These are phyloP conservation scores for Elaphurus davidianus DNA, from an alignment of 2,113 vertebrate species.

Conservation along the genomic window DNA sequence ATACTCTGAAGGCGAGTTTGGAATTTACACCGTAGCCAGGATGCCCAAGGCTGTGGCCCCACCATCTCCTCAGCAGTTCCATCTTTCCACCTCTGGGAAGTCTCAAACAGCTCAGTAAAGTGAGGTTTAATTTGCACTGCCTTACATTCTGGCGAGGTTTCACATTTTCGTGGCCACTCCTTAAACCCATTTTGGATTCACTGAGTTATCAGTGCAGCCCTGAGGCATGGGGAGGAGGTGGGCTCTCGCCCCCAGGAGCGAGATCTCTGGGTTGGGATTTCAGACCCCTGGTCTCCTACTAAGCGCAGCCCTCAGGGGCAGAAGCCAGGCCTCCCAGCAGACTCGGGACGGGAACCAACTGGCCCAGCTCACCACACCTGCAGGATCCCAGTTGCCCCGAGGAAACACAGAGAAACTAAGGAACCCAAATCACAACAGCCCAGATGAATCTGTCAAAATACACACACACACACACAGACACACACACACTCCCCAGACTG, in stretches of 20 bases:
- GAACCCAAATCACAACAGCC: neutral
- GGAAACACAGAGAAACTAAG: neutral
- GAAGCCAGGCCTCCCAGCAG: neutral
- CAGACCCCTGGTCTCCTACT: neutral
- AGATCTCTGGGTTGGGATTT: neutral
- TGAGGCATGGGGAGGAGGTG: rapidly evolving
- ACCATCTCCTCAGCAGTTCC: rapidly evolving
- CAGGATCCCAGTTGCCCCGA: neutral
- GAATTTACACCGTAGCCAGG: neutral
- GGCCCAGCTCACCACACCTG: neutral
- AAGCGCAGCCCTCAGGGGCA: no score
- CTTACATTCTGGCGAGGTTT: neutral
- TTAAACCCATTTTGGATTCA: neutral
- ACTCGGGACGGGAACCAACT: neutral
- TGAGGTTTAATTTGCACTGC: neutral
- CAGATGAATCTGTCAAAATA: neutral
- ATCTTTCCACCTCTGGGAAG: neutral
- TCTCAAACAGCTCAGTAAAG: neutral
- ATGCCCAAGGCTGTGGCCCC: rapidly evolving
- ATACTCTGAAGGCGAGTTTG: rapidly evolving
- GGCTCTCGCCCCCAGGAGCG: neutral
- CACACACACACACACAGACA: no score
- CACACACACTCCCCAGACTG: neutral
- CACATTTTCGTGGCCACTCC: rapidly evolving
- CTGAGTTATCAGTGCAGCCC: neutral